These are phyloP conservation scores for Tenthredo distinguenda DNA, from an alignment of 2,888 invertebrate genomes.

Conservation along the genomic window DNA sequence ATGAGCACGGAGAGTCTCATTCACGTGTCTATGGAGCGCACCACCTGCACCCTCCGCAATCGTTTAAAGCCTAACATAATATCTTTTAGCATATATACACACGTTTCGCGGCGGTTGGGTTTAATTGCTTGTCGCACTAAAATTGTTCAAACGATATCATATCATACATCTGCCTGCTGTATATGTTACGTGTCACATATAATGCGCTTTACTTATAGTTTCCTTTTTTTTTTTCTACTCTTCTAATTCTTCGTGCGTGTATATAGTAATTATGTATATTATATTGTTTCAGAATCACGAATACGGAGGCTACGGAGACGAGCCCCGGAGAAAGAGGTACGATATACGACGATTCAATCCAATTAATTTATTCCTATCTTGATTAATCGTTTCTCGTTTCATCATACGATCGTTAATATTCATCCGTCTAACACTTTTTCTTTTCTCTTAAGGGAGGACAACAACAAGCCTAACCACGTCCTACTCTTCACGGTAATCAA, in stretches of 20 bases:
- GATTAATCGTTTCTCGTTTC: background rate
- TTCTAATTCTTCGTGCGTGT: background rate
- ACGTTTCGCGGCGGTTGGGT: background rate
- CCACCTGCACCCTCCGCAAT: background rate
- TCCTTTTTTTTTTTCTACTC: background rate
- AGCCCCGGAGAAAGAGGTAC: conserved; percentile 77
- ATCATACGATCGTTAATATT: background rate
- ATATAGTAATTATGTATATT: too few relatives aligned
- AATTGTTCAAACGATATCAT: background rate
- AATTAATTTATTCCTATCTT: background rate
- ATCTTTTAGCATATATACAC: background rate
- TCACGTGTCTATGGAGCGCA: background rate
- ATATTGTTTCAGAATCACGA: conserved; percentile 75
- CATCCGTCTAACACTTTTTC: background rate
- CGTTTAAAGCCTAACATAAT: background rate
- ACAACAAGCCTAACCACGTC: conserved; percentile 96
- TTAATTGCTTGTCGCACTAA: background rate
- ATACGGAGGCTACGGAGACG: conserved; percentile 77
- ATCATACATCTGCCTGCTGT: background rate
- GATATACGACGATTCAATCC: background rate
- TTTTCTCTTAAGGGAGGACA: conserved; percentile 83
- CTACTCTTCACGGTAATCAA: conserved; percentile 98
- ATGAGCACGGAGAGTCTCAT: background rate
- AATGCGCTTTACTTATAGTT: background rate
- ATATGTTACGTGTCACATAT: too few relatives aligned